Conservation (phyloP, 2,888 invertebrate species). For the Malachius bipustulatus region DNA sequence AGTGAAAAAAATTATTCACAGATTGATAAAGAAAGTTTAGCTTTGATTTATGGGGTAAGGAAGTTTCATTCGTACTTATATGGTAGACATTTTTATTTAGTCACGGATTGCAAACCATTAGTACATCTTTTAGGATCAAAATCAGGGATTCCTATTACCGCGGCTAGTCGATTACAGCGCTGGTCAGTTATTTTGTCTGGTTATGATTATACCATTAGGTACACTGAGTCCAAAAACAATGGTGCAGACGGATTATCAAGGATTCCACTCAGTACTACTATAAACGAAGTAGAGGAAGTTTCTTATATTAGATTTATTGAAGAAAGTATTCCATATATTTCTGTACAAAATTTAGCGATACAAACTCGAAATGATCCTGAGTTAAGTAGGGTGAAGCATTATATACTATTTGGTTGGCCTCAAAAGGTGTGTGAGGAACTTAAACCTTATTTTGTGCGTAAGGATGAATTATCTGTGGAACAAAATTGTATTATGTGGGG, state of each 20-base stretch:
- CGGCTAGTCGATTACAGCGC: slow-evolving; percentile 21
- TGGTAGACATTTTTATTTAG: slow-evolving; percentile 27
- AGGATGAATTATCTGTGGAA: no score
- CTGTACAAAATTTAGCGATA: no score
- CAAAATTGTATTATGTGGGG: no score
- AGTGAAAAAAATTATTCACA: slow-evolving; percentile 21
- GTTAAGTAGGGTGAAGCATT: no score
- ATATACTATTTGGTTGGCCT: no score
- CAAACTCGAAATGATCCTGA: no score
- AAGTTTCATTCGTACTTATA: slow-evolving; percentile 29
- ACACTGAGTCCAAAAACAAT: slow-evolving; percentile 16
- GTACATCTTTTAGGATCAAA: slow-evolving; percentile 24
- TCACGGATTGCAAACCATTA: slow-evolving; percentile 28
- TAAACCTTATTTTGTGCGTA: no score
- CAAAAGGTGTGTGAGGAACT: no score
- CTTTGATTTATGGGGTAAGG: slow-evolving; percentile 26
- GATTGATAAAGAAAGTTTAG: slow-evolving; percentile 23
- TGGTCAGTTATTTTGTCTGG: slow-evolving; percentile 17
- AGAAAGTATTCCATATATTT: no score
- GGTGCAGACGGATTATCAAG: slow-evolving; percentile 21
- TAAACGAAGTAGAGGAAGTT: no score
- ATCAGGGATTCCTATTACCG: slow-evolving; percentile 25
- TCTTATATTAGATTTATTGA: no score
- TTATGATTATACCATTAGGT: slow-evolving; percentile 18
- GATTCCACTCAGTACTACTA: slow-evolving; percentile 12